Evolutionary conservation across 2,113 vertebrate genomes (phyloP).

Genomic region (Himantopus leucocephalus): DNA sequence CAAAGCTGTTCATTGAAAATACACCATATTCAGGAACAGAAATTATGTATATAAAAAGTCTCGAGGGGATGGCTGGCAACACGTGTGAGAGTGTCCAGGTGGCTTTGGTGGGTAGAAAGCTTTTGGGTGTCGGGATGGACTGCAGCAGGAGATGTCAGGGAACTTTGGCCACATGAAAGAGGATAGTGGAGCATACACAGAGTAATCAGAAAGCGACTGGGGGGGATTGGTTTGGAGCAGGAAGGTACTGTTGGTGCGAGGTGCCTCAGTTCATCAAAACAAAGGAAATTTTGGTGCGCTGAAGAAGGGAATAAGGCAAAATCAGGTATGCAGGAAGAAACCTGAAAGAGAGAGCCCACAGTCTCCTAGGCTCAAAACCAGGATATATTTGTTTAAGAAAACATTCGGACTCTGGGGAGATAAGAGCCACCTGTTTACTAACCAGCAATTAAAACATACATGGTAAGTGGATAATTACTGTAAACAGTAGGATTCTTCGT

Average conservation of each 20-base stretch:
- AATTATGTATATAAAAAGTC: not conserved
- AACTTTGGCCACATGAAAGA: not conserved
- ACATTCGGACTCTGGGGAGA: not conserved
- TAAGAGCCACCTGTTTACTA: not conserved
- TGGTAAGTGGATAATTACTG: not conserved
- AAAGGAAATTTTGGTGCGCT: not conserved
- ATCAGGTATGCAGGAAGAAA: not conserved
- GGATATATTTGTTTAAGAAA: not conserved
- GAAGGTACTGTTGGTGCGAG: not conserved
- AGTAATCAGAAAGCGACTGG: not conserved
- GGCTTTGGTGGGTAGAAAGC: not conserved
- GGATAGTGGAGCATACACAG: not conserved
- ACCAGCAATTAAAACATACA: not conserved
- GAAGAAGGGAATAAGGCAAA: not conserved
- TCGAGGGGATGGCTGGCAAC: not conserved
- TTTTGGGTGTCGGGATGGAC: not conserved
- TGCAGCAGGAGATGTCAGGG: not conserved
- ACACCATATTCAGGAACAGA: not conserved
- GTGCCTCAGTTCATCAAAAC: not conserved
- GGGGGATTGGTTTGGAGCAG: not conserved
- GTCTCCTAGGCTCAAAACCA: not conserved
- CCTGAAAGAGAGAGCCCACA: not conserved
- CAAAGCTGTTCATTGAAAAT: not conserved
- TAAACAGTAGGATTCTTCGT: not conserved
- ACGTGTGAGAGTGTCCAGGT: not conserved